Percentiles rank a stretch among this genome's conserved stretches.
Evolutionary conservation across 2,113 vertebrate genomes (phyloP).

Genomic region (Gallinago jamesoni): DNA sequence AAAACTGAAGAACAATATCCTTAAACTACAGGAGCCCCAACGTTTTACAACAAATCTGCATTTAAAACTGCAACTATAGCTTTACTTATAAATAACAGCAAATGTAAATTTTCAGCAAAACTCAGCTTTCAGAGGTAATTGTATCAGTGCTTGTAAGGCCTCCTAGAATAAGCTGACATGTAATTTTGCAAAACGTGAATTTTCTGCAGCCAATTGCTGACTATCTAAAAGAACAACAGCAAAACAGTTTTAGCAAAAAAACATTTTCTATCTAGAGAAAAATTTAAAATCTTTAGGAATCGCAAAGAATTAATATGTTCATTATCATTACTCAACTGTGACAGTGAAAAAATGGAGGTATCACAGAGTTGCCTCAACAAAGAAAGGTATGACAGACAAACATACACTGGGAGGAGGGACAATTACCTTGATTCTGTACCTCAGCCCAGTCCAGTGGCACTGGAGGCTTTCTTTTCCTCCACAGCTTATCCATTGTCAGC

Average conservation of each 20-base stretch:
- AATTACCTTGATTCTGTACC: slow-evolving; percentile 84
- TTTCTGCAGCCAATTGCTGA: background rate
- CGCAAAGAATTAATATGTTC: background rate
- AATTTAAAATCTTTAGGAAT: background rate
- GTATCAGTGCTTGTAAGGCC: background rate
- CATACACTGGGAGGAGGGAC: background rate
- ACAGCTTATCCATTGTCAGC: slow-evolving; percentile 97
- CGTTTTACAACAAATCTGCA: background rate
- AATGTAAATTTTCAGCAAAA: background rate
- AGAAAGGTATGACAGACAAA: background rate
- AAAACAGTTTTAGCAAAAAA: background rate
- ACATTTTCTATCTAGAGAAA: background rate
- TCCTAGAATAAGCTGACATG: background rate
- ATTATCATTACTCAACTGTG: background rate
- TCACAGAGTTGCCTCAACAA: background rate
- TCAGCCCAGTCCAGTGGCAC: slow-evolving; percentile 91
- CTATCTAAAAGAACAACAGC: background rate
- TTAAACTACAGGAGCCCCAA: background rate
- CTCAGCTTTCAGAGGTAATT: background rate
- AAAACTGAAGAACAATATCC: background rate
- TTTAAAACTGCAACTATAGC: background rate
- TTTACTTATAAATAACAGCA: background rate
- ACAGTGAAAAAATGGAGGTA: background rate
- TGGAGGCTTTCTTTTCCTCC: slow-evolving; percentile 97
- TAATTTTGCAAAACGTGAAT: background rate